Evolutionary conservation across 1,140 invertebrate species (phyloP).

Genomic region (Limonius californicus): DNA sequence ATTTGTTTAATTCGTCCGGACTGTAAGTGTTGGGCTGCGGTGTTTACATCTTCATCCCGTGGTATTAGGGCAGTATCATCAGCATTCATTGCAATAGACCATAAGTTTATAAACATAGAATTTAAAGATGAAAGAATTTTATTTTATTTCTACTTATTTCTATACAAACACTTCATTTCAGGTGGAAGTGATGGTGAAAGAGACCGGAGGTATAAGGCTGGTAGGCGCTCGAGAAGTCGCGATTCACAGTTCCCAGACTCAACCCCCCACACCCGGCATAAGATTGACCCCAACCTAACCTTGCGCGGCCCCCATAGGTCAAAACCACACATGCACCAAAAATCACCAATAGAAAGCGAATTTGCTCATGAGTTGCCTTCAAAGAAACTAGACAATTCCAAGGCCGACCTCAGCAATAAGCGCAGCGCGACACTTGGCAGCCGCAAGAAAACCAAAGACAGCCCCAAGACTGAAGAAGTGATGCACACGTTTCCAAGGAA

Average conservation of each 20-base stretch:
- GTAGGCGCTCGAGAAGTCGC: constrained; percentile 40
- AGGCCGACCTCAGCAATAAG: constrained; percentile 27
- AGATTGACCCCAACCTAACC: constrained; percentile 28
- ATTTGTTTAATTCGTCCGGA: no score
- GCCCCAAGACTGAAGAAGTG: constrained; percentile 33
- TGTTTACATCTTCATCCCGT: no score
- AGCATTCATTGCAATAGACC: no score
- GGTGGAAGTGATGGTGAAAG: constrained; percentile 45
- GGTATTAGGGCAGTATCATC: no score
- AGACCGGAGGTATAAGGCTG: constrained; percentile 40
- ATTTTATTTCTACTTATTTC: not conserved
- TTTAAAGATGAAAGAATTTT: constrained; percentile 6
- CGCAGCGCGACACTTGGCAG: constrained; percentile 30
- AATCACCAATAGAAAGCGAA: constrained; percentile 32
- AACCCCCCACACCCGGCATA: constrained; percentile 34
- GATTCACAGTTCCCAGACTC: constrained; percentile 44
- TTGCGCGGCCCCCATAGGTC: constrained; percentile 21
- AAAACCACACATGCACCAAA: constrained; percentile 32
- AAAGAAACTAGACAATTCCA: constrained; percentile 26
- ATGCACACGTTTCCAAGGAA: constrained; percentile 39
- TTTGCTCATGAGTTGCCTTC: constrained; percentile 26
- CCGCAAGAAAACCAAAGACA: constrained; percentile 39
- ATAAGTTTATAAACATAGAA: no score
- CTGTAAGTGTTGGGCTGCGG: no score
- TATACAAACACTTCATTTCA: constrained; percentile 18